A percentile compares a stretch with the other conserved stretches of the same genome.
Evolutionary conservation across 2,888 invertebrate genomes (phyloP).

Genomic region (Panorpa germanica): DNA sequence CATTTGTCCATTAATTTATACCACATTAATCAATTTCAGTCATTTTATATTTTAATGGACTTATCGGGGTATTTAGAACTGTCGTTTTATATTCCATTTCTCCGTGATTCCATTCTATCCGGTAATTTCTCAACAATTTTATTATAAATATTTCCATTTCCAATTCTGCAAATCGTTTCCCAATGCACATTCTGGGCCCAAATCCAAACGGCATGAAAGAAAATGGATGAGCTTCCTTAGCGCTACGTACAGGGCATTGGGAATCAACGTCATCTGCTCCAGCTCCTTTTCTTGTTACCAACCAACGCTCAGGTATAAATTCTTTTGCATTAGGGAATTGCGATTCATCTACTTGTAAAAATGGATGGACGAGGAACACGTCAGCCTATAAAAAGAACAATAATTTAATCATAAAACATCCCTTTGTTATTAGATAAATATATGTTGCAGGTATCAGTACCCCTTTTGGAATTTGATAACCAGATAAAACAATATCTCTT

Average conservation of each 20-base stretch:
- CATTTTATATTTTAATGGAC: too few species aligned
- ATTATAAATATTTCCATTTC: constrained; percentile 30
- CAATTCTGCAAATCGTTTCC: constrained; percentile 4
- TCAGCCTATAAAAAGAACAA: background rate
- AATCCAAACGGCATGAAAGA: constrained; percentile 13
- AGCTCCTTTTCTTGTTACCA: constrained; percentile 25
- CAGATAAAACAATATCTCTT: constrained; percentile 35
- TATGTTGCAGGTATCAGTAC: too few species aligned
- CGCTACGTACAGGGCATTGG: constrained; percentile 8
- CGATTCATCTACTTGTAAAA: constrained; percentile 28
- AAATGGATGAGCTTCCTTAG: constrained; percentile 16
- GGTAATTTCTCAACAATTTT: constrained; percentile 20
- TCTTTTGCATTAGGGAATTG: constrained; percentile 39
- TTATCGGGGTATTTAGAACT: too few species aligned
- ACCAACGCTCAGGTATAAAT: constrained; percentile 63
- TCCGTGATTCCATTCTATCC: constrained; percentile 24
- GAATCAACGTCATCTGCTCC: background rate
- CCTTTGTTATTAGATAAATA: too few species aligned
- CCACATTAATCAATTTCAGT: too few species aligned
- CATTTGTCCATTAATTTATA: too few species aligned
- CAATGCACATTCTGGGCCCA: constrained; percentile 1
- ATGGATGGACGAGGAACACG: background rate
- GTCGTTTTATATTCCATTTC: too few species aligned
- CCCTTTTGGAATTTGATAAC: constrained; percentile 38
- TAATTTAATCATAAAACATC: background rate